Conservation (phyloP, 2,113 vertebrate genomes). For the Procavia capensis region DNA sequence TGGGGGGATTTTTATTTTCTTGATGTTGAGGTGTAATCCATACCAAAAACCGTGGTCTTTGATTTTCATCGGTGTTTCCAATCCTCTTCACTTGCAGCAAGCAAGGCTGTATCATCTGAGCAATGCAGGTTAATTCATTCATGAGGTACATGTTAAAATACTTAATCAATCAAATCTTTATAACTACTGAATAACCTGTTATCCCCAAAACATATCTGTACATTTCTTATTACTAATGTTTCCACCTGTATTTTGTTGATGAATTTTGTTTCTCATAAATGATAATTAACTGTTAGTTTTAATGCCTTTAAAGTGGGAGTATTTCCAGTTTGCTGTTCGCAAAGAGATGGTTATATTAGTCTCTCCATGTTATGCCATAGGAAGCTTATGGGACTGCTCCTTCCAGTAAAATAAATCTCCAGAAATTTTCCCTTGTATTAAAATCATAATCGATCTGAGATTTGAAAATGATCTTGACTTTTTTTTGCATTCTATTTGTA, state of each 20-base stretch:
- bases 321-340: neutral
- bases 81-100: too few species aligned
- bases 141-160: constrained; percentile 1
- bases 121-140: too few species aligned
- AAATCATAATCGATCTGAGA: neutral
- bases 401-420: constrained; percentile 26
- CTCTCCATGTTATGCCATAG: neutral
- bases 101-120: too few species aligned
- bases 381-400: neutral
- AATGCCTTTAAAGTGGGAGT: neutral
- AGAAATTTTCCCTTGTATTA: neutral
- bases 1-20: too few species aligned
- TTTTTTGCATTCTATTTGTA: neutral
- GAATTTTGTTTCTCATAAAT: neutral
- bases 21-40: too few species aligned
- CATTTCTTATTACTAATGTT: neutral
- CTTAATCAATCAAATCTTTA: constrained; percentile 4
- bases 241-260: neutral
- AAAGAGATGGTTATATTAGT: neutral
- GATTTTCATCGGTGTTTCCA: too few species aligned
- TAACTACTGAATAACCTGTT: neutral
- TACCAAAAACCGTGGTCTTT: too few species aligned
- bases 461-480: neutral
- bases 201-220: neutral
- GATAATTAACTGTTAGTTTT: neutral